A percentile compares a stretch with the other conserved stretches of the same genome.
These are phyloP conservation scores for Leucosticte australis DNA, from an alignment of 2,113 vertebrate genomes.

Conservation along the genomic window DNA sequence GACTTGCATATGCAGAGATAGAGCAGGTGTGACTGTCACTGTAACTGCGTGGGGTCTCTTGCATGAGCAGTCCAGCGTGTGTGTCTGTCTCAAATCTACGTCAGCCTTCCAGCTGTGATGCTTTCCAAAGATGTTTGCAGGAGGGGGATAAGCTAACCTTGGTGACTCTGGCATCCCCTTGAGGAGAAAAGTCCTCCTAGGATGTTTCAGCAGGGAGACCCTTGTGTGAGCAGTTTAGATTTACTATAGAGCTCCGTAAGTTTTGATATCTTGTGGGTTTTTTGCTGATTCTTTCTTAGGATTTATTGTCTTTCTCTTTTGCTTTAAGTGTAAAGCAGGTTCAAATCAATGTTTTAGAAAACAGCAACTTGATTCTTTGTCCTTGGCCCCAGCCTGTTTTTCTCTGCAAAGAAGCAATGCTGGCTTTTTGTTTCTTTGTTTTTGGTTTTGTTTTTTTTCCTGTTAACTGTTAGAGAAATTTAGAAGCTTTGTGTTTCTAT, in stretches of 20 bases:
- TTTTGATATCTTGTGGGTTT: background rate
- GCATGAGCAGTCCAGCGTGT: background rate
- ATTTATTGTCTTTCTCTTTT: slow-evolving; percentile 16
- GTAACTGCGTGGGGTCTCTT: background rate
- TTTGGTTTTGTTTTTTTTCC: too few species aligned
- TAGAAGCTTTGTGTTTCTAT: background rate
- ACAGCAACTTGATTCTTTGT: background rate
- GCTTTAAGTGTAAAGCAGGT: background rate
- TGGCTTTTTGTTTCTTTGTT: background rate
- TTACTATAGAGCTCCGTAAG: background rate
- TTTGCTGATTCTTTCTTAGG: background rate
- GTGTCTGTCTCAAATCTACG: background rate
- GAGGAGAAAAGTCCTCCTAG: background rate
- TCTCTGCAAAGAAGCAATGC: background rate
- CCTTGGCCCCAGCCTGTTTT: background rate
- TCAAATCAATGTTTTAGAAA: slow-evolving; percentile 38
- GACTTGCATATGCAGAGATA: background rate
- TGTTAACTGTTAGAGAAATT: background rate
- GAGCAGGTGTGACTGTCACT: background rate
- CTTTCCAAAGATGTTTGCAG: background rate
- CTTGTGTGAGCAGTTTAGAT: background rate
- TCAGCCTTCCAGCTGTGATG: background rate
- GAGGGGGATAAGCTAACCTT: background rate
- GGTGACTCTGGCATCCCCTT: background rate
- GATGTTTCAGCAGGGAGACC: background rate